Base-by-base conservation (phyloP, 92 coral and sea anemone genomes). In the Porites divaricata region DNA sequence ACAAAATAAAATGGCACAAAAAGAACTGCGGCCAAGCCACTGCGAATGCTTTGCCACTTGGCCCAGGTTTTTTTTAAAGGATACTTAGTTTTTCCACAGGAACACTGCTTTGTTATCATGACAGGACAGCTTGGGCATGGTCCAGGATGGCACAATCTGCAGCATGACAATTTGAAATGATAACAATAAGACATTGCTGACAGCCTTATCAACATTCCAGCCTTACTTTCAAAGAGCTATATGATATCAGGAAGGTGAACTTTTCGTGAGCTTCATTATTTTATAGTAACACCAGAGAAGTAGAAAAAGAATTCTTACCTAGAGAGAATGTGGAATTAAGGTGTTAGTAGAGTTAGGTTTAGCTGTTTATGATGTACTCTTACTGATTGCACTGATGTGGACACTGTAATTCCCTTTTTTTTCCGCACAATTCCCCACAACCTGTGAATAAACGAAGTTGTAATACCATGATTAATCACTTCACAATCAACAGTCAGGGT, bases 41-140 rank as follows among this genome's bases (percentile, higher is more conserved):
- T 54, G 12, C 12, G 0, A 54, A 15, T 54, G 12, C 59, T 11
- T 15, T 11, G 12, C 16, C 59, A 54, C 14, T 54, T 54, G 9
- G 9, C 16, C 12, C 16, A 54, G 16, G 3, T 11, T 3, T 11
- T 54, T 51, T 54, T 54, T 54, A 12, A 84, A 80, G 88, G 92
- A 87, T 93, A 95, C 98, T 67, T 92, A 83, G 90, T 89, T 88
- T 93, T 96, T 48, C 98, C 96, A 89, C 99, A 96, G 19, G 90
- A 83, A 89, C 99, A 96, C 17, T 85, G 64, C 79, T 92, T 96
- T 50, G 98, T 76, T 76, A 96, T 83, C 81, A 90, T 88, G 35
- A 95, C 98, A 25, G 99, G 99, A 53, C 99, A 96, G 83, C 91
- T 92, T 4, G 99, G 98, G 70, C 99, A 96, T 54, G 99, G 99